A percentile compares a stretch with the other conserved stretches of the same genome.
These are phyloP conservation scores for Sebastes elongatus DNA, from an alignment of 2,797 vertebrate species.

Conservation along the genomic window DNA sequence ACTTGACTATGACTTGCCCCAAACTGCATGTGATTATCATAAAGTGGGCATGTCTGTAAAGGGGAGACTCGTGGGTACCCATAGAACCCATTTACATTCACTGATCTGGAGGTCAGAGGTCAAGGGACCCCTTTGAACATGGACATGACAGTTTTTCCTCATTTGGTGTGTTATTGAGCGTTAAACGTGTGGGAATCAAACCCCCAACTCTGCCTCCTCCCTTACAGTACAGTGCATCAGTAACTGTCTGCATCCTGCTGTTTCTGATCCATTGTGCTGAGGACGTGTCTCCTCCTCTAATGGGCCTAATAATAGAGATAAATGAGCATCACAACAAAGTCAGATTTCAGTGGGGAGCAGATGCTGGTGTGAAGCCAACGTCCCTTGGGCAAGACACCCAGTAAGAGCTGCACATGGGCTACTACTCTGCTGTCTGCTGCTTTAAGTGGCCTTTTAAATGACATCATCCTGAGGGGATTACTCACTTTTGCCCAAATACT, in stretches of 20 bases:
- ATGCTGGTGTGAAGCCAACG: slow-evolving; percentile 57
- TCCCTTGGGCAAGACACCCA: slow-evolving; percentile 57
- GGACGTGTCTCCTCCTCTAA: slow-evolving; percentile 34
- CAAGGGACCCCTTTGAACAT: fast-evolving
- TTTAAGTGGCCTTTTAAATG: slow-evolving; percentile 65
- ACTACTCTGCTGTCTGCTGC: slow-evolving; percentile 39
- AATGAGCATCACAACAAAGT: slow-evolving; percentile 42
- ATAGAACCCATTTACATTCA: no score
- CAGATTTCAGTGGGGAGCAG: slow-evolving; percentile 59
- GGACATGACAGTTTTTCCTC: no score
- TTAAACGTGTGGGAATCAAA: not conserved
- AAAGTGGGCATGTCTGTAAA: no score
- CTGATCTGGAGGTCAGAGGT: no score
- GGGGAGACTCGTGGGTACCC: no score
- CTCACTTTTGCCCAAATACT: not conserved
- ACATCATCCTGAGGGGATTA: slow-evolving; percentile 51
- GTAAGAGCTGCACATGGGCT: slow-evolving; percentile 57
- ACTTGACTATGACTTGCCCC: no score
- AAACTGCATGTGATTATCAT: no score
- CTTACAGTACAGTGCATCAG: not conserved
- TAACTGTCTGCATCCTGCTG: not conserved
- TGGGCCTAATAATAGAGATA: slow-evolving; percentile 61
- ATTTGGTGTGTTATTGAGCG: no score
- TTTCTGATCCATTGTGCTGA: not conserved
- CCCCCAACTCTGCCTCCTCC: not conserved